Evolutionary conservation across 37 sponge, comb jelly and placozoan genomes (phyloP).

Genomic region (Oopsacas minuta): DNA sequence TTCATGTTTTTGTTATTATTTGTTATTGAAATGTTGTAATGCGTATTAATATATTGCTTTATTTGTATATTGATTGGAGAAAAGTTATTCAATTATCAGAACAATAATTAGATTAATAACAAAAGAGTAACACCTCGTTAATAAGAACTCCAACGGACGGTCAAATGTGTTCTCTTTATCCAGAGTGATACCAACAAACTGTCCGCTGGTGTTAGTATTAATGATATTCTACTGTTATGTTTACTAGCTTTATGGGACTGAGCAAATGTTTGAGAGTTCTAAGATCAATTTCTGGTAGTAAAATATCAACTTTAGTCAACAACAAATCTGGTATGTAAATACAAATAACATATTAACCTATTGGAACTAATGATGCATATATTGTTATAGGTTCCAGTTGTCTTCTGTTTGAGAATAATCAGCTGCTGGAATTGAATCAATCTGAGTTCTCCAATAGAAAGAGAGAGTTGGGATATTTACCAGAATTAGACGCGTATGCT

Average conservation of each 20-base stretch:
- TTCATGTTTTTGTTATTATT: background rate
- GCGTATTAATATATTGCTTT: too few species aligned
- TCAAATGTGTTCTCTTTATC: too few species aligned
- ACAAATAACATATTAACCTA: background rate
- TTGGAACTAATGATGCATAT: background rate
- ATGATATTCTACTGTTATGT: too few species aligned
- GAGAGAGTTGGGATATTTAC: background rate
- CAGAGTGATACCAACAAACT: too few species aligned
- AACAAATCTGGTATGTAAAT: background rate
- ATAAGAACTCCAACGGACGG: too few species aligned
- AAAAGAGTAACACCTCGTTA: too few species aligned
- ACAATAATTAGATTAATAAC: too few species aligned
- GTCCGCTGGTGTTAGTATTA: too few species aligned
- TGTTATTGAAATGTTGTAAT: too few species aligned
- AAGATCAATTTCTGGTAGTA: background rate
- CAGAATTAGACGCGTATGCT: background rate
- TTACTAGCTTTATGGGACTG: background rate
- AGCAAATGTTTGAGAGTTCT: constrained; percentile 7
- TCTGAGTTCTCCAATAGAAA: background rate
- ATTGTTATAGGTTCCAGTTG: background rate
- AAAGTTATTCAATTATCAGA: too few species aligned
- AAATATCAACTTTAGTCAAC: background rate
- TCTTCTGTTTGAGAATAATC: background rate
- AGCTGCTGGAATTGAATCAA: background rate
- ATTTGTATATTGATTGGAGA: too few species aligned